Evolutionary conservation across 2,797 vertebrate species (phyloP).

Genomic region (Darevskia nairensis): DNA sequence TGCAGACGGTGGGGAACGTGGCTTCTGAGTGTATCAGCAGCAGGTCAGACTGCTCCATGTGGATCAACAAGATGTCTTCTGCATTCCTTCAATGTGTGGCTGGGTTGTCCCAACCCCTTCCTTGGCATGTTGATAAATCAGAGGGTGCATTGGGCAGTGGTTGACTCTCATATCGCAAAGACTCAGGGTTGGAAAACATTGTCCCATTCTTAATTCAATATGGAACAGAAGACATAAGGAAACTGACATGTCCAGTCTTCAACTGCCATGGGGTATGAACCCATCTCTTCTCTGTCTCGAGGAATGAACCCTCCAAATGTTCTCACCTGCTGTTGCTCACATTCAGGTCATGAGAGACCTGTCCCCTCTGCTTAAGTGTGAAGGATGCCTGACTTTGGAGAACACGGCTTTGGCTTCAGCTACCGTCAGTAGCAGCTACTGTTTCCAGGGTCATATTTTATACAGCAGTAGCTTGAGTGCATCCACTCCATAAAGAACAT

Average conservation of each 20-base stretch:
- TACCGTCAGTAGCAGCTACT: conserved; percentile 21
- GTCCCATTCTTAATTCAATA: background rate
- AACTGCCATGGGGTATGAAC: background rate
- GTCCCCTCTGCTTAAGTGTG: conserved; percentile 3
- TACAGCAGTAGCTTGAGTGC: conserved; percentile 12
- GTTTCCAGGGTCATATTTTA: conserved; percentile 26
- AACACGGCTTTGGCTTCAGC: background rate
- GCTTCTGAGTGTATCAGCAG: too few species aligned
- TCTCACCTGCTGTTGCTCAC: background rate
- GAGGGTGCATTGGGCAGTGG: too few species aligned
- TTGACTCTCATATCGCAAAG: background rate
- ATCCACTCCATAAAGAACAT: conserved; percentile 30
- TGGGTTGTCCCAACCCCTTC: too few species aligned
- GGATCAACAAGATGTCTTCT: too few species aligned
- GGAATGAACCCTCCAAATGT: background rate
- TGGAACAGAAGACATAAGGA: background rate
- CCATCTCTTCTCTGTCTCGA: background rate
- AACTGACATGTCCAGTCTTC: background rate
- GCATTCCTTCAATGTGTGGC: too few species aligned
- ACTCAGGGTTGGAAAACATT: background rate
- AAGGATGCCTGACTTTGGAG: conserved; percentile 9
- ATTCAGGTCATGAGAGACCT: background rate
- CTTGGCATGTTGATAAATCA: too few species aligned
- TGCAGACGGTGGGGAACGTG: too few species aligned
- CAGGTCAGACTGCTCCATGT: too few species aligned